phyloP scores from a whole-genome alignment of 2,113 vertebrate genomes.

The Phaethornis superciliosus region DNA sequence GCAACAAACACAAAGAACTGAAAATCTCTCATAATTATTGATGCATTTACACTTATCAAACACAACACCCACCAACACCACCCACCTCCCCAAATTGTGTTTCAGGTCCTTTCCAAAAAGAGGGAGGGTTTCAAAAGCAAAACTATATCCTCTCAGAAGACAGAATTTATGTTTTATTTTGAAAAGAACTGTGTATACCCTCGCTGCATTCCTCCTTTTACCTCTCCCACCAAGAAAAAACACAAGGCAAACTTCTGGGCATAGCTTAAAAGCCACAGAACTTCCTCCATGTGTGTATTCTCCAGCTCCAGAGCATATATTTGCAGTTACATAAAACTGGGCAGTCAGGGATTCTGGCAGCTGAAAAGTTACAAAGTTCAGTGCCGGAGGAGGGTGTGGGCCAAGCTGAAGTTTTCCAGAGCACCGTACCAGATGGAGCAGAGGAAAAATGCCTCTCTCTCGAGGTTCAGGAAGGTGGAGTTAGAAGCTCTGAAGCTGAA shows the following conservation, averaged over 20 bases:
- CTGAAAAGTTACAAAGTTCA: slow-evolving; percentile 67
- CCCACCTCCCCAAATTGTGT: not conserved
- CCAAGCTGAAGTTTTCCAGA: slow-evolving; percentile 67
- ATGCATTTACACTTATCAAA: slow-evolving; percentile 51
- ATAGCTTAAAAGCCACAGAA: slow-evolving; percentile 53
- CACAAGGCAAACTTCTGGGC: slow-evolving; percentile 14
- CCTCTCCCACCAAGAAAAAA: not conserved
- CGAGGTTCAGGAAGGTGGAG: slow-evolving; percentile 34
- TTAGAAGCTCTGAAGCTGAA: slow-evolving; percentile 40
- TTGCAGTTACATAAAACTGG: slow-evolving; percentile 67
- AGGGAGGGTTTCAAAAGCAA: slow-evolving; percentile 54
- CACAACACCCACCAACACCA: not conserved
- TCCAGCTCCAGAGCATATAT: slow-evolving; percentile 50
- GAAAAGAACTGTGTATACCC: slow-evolving; percentile 10
- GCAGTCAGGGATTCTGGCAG: slow-evolving; percentile 63
- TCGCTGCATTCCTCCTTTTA: slow-evolving; percentile 7
- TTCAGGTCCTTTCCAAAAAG: slow-evolving; percentile 39
- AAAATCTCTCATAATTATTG: slow-evolving; percentile 46
- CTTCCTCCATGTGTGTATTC: slow-evolving; percentile 48
- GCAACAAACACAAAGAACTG: not conserved
- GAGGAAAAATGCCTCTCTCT: slow-evolving; percentile 48
- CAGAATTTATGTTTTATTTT: slow-evolving; percentile 27
- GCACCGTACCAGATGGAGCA: slow-evolving; percentile 40
- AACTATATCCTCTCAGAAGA: not conserved
- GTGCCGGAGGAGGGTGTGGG: slow-evolving; percentile 15